These are phyloP conservation scores for Chelonia mydas DNA, from an alignment of 2,797 vertebrate genomes.

Conservation along the genomic window DNA sequence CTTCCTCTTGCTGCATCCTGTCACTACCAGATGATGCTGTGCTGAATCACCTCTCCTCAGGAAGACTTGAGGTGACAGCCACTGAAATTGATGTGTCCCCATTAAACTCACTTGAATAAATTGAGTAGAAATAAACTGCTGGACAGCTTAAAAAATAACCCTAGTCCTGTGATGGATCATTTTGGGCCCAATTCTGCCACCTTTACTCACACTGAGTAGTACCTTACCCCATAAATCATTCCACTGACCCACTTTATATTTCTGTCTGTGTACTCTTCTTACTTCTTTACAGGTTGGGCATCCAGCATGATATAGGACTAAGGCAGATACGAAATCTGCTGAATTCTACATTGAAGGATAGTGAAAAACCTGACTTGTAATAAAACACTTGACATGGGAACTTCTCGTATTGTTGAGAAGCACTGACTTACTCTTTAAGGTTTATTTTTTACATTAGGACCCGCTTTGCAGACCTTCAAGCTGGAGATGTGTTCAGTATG, in stretches of 20 bases:
- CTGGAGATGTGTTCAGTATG: no score
- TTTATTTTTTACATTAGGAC: background rate
- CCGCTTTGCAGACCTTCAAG: background rate
- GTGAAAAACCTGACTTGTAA: background rate
- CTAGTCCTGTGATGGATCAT: background rate
- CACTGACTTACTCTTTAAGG: background rate
- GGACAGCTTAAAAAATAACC: background rate
- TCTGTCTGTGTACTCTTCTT: no score
- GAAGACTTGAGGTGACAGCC: background rate
- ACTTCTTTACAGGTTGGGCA: background rate
- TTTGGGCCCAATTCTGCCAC: background rate
- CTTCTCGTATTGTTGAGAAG: background rate
- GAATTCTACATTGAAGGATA: background rate
- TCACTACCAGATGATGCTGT: background rate
- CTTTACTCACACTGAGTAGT: background rate
- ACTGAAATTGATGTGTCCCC: background rate
- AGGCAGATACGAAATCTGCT: background rate
- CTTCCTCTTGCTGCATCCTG: background rate
- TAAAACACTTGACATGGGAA: background rate
- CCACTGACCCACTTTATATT: no score
- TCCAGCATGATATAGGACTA: background rate
- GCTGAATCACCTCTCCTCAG: background rate
- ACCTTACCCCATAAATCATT: background rate
- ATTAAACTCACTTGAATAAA: background rate
- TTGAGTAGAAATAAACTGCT: background rate